Base-by-base conservation (phyloP, 2,797 vertebrate genomes). In the Mormyrops attenuatus region DNA sequence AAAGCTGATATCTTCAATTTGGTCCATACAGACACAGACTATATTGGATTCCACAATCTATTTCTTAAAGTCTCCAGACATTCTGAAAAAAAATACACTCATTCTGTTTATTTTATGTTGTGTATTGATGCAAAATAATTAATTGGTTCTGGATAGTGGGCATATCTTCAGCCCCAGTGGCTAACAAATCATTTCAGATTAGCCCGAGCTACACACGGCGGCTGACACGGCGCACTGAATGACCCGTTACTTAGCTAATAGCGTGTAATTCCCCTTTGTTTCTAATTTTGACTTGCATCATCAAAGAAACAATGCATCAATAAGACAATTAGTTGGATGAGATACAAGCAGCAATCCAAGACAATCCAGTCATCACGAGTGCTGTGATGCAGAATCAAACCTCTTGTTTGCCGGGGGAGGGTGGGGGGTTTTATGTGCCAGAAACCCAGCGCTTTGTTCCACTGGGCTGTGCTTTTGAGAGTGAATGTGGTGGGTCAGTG, bases 251-350 rank as follows among this genome's bases (percentile, higher is more conserved):
- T 95, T 91, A 53, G 93, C 94, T 96, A 96, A 96, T 96, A 94
- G 95, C 93, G 92, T 95, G 96, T 96, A 96, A 96, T 96, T 95
- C 8, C 95, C 95, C 96, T 96, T 96, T 96, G 95, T 96, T 94
- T 95, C 92, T 69, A 90, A 92, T 91, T 90, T 90, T 90, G 91
- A 92, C 88, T 95, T 93, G 94, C 96, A 96, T 96, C 95, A 94
- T 95, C 94, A 93, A 94, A 95, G 95, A 96, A 96, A 96, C 95
- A 96, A 96, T 96, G 96, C 96, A 96, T 96, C 95, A 96, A 96
- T 96, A 96, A 96, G 96, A 94, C 95, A 96, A 96, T 96, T 96
- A 96, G 95, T 92, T 91, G 91, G 92, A 94, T 96, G 95, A 95
- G 96, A 96, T 95, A 95, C 96, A 95, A 96, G 96, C 96, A 96